Evolutionary conservation across 2,888 invertebrate species (phyloP), one percentile per base, ranked within the genome.

Genomic region (Mimachlamys varia): DNA sequence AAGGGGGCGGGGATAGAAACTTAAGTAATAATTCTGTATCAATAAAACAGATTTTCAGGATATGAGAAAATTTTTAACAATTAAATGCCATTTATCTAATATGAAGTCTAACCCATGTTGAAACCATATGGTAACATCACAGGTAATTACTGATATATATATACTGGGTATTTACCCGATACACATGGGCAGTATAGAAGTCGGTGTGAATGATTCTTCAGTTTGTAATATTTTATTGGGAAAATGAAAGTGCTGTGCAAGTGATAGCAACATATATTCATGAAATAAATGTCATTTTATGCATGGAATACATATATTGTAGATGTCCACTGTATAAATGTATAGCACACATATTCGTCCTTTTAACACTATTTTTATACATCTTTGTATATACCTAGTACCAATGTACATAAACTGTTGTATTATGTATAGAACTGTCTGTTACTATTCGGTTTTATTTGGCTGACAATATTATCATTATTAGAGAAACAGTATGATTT

Each of bases 271-370:
- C 27, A 76, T n/a, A n/a, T 76, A 27, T 76, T 76, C 62, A 76
- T 76, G n/a, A 27, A 76, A 15, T 76, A 76, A 76, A 27, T 76
- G 27, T 76, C 3, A 76, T 76, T 76, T n/a, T 76, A n/a, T 76
- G 62, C 62, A 27, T 76, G 27, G 27, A 27, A n/a, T 3, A 76
- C 17, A 55, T n/a, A n/a, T n/a, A n/a, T n/a, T 5, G 5, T n/a
- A 76, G 27, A 76, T 76, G 62, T 76, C 27, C 62, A 76, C 62
- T 76, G 62, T 76, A 76, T 76, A 76, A 76, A 76, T 76, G 62
- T 76, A 76, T 76, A 76, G 62, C 62, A 76, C 58, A 19, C 62
- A 76, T 76, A 76, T 27, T 76, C 62, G 7, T 27, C 62, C 62
- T 76, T 27, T 76, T 76, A 76, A 76, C 62, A 27, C 22, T 76